phyloP scores from a whole-genome alignment of 1,140 invertebrate genomes.

The Brachionus koreanus region DNA sequence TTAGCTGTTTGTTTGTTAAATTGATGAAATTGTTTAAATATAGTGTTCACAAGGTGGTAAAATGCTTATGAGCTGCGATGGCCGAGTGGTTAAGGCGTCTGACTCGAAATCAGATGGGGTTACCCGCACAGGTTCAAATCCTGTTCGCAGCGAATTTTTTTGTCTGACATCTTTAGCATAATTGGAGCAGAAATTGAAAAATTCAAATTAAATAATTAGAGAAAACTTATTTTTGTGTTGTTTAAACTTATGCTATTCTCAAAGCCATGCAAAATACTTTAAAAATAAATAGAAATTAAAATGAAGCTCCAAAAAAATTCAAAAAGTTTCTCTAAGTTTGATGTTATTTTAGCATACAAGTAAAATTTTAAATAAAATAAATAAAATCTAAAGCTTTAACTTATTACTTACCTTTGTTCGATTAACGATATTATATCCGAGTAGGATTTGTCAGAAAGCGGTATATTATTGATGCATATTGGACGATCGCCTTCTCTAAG shows the following conservation, averaged over 20 bases:
- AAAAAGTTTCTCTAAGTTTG: neutral
- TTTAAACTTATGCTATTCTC: neutral
- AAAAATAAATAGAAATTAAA: neutral
- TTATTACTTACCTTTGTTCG: conserved; percentile 28
- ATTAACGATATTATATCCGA: conserved; percentile 16
- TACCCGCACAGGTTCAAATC: conserved; percentile 44
- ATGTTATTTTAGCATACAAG: neutral
- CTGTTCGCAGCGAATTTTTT: conserved; percentile 41
- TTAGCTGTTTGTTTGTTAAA: no score
- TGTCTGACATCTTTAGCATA: neutral
- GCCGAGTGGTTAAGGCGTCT: conserved; percentile 43
- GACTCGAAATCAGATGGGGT: conserved; percentile 43
- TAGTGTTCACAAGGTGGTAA: neutral
- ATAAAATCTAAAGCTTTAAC: neutral
- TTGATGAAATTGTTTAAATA: no score
- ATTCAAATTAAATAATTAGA: neutral
- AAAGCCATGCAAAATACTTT: neutral
- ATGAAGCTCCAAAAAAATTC: neutral
- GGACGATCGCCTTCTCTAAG: conserved; percentile 44
- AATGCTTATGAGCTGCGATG: conserved; percentile 7
- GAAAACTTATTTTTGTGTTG: neutral
- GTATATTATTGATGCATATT: conserved; percentile 40
- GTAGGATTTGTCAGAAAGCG: neutral
- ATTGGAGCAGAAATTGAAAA: neutral
- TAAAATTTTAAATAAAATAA: neutral